phyloP scores from a whole-genome alignment of 2,888 invertebrate genomes.

The Amblyjoppa proteus region DNA sequence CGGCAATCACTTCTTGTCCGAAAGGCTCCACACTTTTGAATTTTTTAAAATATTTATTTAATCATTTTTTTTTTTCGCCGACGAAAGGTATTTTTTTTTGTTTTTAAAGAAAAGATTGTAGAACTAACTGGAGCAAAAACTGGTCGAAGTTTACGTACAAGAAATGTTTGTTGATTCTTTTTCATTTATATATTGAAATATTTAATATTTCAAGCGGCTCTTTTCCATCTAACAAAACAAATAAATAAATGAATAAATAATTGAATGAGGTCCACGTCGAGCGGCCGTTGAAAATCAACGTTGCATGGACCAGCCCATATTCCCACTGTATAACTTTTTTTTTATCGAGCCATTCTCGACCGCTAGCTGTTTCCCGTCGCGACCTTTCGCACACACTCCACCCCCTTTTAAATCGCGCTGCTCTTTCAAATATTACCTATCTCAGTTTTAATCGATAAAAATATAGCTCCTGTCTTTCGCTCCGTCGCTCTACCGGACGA shows the following conservation, averaged over 20 bases:
- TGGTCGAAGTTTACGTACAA: background rate
- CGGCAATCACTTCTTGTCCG: background rate
- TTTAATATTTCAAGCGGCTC: too few relatives aligned
- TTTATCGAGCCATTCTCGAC: background rate
- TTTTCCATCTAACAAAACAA: too few relatives aligned
- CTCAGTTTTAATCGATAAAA: background rate
- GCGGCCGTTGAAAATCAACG: too few relatives aligned
- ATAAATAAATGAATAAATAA: too few relatives aligned
- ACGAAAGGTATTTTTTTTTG: too few relatives aligned
- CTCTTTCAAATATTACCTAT: background rate
- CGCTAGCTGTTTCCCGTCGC: conserved; percentile 24
- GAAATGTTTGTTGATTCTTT: too few relatives aligned
- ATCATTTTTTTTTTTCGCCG: background rate
- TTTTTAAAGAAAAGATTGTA: background rate
- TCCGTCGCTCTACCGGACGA: background rate
- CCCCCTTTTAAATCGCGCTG: background rate
- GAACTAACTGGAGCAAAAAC: background rate
- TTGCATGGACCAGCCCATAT: background rate
- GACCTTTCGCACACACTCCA: conserved; percentile 41
- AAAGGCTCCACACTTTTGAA: background rate
- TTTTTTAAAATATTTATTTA: background rate
- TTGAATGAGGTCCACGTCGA: too few relatives aligned
- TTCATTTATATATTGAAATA: too few relatives aligned
- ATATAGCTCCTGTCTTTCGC: background rate
- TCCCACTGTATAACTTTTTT: background rate